Evolutionary conservation across 1,140 invertebrate genomes (phyloP), one percentile per base, ranked within the genome.

Genomic region (Micrasema longulum): DNA sequence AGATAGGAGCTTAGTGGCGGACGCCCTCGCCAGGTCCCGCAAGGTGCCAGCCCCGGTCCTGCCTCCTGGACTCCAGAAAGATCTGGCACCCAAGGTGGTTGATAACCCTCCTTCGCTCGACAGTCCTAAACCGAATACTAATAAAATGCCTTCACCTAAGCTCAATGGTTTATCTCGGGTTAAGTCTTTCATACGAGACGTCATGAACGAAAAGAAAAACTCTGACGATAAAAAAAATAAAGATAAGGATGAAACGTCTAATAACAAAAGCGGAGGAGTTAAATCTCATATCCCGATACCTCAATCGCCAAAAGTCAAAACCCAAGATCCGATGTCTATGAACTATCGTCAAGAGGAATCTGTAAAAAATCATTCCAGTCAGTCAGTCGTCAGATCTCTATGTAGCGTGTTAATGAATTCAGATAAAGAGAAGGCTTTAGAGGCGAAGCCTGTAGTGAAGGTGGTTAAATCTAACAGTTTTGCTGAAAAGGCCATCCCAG

Each of bases 1-100:
- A 12, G 90, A 89, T 77, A 87, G 89, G 77, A 88, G 87, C 77
- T 83, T 91, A 76, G 88, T 91, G 36, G 89, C 89, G 1, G 90
- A 91, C 79, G 90, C 90, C 6, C 82, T 91, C 48, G 90, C 90
- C 38, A 89, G 89, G 77, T 86, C 85, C 9, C 81, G 86, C 69
- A 85, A 84, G 78, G 81, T 85, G 73, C 77, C 87, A 73, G 81
- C 85, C 77, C 81, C 87, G 78, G 79, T 88, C 76, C 78, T 88
- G 80, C 80, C 86, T 80, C 76, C 85, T 79, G 73, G 82, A 38
- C 78, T 80, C 2, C 84, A 84, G 69, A 80, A 79, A 41, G 79
- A 79, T 52, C 78, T 78, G 23, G 77, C 78, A 64, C 77, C 80
- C 35, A 83, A 82, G 75, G 77, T 81, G 16, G 83, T 88, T 20